Base-by-base conservation (phyloP, 2,888 invertebrate genomes). In the Alcis repandata region DNA sequence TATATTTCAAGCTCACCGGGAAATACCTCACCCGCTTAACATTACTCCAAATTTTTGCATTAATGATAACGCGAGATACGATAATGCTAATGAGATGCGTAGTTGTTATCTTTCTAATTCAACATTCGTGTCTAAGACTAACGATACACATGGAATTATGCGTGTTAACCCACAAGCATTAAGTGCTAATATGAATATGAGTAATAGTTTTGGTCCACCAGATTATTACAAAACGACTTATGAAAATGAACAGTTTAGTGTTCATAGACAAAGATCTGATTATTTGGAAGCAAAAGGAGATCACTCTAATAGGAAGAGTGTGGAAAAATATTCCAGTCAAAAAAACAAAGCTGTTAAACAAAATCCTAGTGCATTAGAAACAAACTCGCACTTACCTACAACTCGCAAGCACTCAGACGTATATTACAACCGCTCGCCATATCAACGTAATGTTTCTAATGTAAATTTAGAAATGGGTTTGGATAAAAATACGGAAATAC, bases 241-340 rank as follows among this genome's bases (percentile, higher is more conserved):
- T 13, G 54, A 54, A 40, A 54, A 54, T 53, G 54, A 52, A 38
- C 45, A 61, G 7, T 48, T 22, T 56, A 43, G 7, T 43, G 22
- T n/a, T 38, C 33, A 51, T 4, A 43, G 13, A 52, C 45, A 46
- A 46, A 46, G 19, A 32, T 40, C 38, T 1, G 38, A 19, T 19
- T 43, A 54, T n/a, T 10, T 20, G 8, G 46, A 40, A 19, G 11
- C 33, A 46, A 57, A 15, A 11, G 17, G 32, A 4, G 27, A 32
- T 13, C 11, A 20, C 11, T 48, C n/a, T 0, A 53, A 46, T 1
- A 13, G 9, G n/a, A 19, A 54, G 8, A 17, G 19, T 1, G n/a
- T 10, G 11, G 45, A 46, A 8, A 22, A 45, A 38, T 38, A 38
- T n/a, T 27, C 17, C 13, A 38, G 20, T 9, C 52, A 36, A 27